Evolutionary conservation across 2,888 invertebrate genomes (phyloP).

Genomic region (Coleophora flavipennella): DNA sequence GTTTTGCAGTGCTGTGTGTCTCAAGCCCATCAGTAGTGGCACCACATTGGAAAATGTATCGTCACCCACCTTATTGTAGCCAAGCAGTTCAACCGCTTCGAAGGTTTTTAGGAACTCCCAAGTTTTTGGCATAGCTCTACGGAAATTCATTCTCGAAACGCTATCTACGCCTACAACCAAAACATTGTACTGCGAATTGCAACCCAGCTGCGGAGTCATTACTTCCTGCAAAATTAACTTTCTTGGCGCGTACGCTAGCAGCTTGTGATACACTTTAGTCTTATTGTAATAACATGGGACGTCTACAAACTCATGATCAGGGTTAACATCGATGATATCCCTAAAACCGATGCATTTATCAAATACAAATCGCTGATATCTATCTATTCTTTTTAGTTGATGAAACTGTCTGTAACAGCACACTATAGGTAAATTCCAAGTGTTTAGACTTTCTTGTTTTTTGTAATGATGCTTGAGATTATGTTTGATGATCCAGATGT

Average conservation of each 20-base stretch:
- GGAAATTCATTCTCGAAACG: slow-evolving; percentile 84
- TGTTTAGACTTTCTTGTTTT: not conserved
- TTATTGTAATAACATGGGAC: not conserved
- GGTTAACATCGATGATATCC: not conserved
- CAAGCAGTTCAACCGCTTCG: slow-evolving; percentile 71
- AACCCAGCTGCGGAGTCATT: not conserved
- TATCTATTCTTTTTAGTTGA: not conserved
- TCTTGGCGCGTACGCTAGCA: not conserved
- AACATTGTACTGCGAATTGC: slow-evolving; percentile 64
- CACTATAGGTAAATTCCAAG: not conserved
- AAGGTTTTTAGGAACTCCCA: slow-evolving; percentile 51
- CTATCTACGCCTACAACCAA: slow-evolving; percentile 86
- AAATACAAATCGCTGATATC: not conserved
- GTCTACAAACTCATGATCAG: not conserved
- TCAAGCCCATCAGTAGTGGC: slow-evolving; percentile 83
- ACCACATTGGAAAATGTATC: slow-evolving; percentile 90
- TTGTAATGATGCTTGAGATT: not conserved
- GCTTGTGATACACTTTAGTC: not conserved
- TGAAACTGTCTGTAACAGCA: not conserved
- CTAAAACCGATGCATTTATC: not conserved
- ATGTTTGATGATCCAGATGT: not conserved
- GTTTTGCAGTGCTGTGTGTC: slow-evolving; percentile 66
- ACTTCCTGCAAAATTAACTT: not conserved
- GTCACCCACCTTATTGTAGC: slow-evolving; percentile 91
- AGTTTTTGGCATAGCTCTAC: slow-evolving; percentile 83